A percentile compares a stretch with the other conserved stretches of the same genome.
These are phyloP conservation scores for Thymelicus sylvestris DNA, from an alignment of 2,888 invertebrate species.

Conservation along the genomic window DNA sequence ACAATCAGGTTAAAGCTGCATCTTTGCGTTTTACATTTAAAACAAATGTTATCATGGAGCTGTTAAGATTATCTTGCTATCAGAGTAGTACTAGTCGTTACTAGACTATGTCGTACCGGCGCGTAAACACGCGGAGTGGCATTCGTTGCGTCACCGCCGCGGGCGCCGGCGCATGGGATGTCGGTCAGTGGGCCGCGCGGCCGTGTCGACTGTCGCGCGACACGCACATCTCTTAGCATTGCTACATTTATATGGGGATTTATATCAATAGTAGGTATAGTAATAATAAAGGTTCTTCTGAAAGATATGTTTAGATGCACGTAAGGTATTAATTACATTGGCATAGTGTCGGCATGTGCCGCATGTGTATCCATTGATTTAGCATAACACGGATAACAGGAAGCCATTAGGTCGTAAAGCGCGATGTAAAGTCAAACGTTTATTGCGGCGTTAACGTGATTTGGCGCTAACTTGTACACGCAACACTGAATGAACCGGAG, in stretches of 20 bases:
- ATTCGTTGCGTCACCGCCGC: conserved; percentile 43
- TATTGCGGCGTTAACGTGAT: conserved; percentile 31
- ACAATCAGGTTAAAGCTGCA: too few relatives aligned
- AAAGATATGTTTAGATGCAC: neutral
- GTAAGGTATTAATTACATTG: neutral
- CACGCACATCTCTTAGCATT: conserved; percentile 5
- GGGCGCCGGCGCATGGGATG: conserved; percentile 51
- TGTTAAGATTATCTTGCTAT: too few relatives aligned
- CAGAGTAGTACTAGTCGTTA: neutral
- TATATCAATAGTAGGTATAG: too few relatives aligned
- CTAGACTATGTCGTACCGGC: neutral
- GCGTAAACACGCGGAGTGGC: neutral
- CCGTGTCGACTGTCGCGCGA: conserved; percentile 26
- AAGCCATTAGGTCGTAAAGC: conserved; percentile 23
- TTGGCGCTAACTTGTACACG: conserved; percentile 31
- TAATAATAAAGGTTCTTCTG: too few relatives aligned
- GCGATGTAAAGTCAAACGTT: conserved; percentile 19
- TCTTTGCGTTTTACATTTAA: too few relatives aligned
- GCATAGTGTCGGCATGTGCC: neutral
- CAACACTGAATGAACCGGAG: conserved; percentile 21
- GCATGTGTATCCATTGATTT: neutral
- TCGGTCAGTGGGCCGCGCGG: conserved; percentile 72
- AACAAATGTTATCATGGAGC: too few relatives aligned
- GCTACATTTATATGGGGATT: neutral
- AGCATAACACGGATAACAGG: conserved; percentile 25